A percentile compares a stretch with the other conserved stretches of the same genome.
phyloP scores from a whole-genome alignment of 2,113 vertebrate species.

The Misgurnus mizolepis region DNA sequence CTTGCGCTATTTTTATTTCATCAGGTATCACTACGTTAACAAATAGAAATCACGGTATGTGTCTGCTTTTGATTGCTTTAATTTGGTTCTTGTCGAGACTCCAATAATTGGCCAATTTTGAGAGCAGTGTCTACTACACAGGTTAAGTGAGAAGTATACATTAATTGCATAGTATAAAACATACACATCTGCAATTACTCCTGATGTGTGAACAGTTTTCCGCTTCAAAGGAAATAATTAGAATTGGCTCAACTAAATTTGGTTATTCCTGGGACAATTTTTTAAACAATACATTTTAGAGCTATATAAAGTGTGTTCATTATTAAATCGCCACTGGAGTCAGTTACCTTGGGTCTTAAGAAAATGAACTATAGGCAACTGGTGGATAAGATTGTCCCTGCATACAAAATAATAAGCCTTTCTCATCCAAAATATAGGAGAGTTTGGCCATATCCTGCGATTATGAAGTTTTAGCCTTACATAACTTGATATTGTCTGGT shows the following conservation, averaged over 20 bases:
- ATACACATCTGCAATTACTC: background rate
- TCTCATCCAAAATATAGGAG: background rate
- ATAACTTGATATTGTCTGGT: background rate
- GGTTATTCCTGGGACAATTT: background rate
- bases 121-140: slow-evolving; percentile 15
- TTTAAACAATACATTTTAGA: slow-evolving; percentile 24
- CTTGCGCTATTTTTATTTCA: background rate
- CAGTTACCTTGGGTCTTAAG: no score
- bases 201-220: background rate
- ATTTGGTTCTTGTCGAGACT: slow-evolving; percentile 1
- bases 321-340: slow-evolving; percentile 21
- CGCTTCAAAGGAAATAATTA: background rate
- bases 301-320: background rate
- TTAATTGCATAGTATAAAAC: slow-evolving; percentile 16
- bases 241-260: background rate
- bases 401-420: background rate
- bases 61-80: background rate
- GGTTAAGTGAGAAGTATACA: slow-evolving; percentile 1
- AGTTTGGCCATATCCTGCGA: background rate
- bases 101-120: slow-evolving; percentile 10
- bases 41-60: background rate
- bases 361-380: background rate
- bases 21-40: slow-evolving; percentile 10
- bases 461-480: background rate
- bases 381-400: background rate